Percentiles rank a stretch among this genome's conserved stretches.
Evolutionary conservation across 1,140 invertebrate species (phyloP).

Genomic region (Drosophila pallidifrons): DNA sequence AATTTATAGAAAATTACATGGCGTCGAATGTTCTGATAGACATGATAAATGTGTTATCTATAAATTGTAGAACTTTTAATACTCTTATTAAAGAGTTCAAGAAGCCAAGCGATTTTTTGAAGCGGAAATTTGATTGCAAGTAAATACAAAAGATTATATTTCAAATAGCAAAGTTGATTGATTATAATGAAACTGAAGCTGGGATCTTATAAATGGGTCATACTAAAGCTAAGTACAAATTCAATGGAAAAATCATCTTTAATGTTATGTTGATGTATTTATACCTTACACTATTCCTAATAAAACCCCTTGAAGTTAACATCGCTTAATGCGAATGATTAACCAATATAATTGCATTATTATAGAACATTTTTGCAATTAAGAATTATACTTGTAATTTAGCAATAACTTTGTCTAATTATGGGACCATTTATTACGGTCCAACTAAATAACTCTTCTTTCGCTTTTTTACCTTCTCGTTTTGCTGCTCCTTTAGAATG

Average conservation of each 20-base stretch:
- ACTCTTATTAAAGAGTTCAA: neutral
- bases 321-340: too few relatives aligned
- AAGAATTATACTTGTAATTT: neutral
- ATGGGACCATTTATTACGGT: neutral
- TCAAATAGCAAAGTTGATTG: neutral
- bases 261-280: too few relatives aligned
- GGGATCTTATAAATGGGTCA: neutral
- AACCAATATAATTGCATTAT: neutral
- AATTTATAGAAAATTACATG: slow-evolving; percentile 7
- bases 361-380: neutral
- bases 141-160: neutral
- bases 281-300: too few relatives aligned
- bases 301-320: too few relatives aligned
- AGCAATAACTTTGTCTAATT: too few relatives aligned
- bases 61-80: neutral
- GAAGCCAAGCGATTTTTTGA: neutral
- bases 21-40: neutral
- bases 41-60: neutral
- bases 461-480: slow-evolving; percentile 59
- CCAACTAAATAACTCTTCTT: neutral
- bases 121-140: neutral
- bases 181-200: neutral
- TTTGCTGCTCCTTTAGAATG: slow-evolving; percentile 79
- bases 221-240: too few relatives aligned
- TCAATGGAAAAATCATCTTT: too few relatives aligned